Percentiles rank a stretch among this genome's conserved stretches.
Evolutionary conservation across 2,797 vertebrate genomes (phyloP).

Genomic region (Monodelphis domestica): DNA sequence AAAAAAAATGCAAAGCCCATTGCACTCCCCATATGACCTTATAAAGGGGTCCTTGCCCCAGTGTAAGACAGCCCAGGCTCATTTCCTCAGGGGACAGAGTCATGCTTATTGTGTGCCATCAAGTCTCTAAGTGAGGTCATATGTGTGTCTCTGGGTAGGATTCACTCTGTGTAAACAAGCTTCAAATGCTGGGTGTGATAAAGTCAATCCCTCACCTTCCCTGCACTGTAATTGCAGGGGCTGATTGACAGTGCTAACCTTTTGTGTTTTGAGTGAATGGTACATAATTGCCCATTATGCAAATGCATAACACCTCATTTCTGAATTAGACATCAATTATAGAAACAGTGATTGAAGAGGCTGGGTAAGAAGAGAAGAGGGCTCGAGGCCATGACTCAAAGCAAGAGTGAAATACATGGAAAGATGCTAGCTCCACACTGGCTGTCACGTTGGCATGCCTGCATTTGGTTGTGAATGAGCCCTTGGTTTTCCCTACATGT

Average conservation of each 20-base stretch:
- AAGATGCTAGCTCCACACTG: slow-evolving; percentile 50
- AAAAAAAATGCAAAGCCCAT: no score
- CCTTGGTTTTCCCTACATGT: slow-evolving; percentile 30
- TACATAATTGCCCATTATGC: slow-evolving; percentile 36
- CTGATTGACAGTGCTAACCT: slow-evolving; percentile 37
- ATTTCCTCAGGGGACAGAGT: not conserved
- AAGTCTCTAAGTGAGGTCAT: slow-evolving; percentile 27
- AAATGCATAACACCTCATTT: slow-evolving; percentile 56
- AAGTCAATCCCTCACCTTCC: not conserved
- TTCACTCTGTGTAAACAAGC: slow-evolving; percentile 29
- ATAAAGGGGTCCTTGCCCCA: not conserved
- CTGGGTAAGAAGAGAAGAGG: slow-evolving; percentile 13
- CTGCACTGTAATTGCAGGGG: not conserved
- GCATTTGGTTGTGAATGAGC: slow-evolving; percentile 53
- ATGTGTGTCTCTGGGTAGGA: not conserved
- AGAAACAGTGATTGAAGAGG: slow-evolving; percentile 44
- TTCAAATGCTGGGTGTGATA: not conserved
- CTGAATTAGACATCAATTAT: slow-evolving; percentile 55
- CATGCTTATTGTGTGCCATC: slow-evolving; percentile 34
- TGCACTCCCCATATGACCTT: not conserved
- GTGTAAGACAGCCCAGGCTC: slow-evolving; percentile 20
- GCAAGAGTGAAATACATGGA: slow-evolving; percentile 27
- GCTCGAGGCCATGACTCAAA: slow-evolving; percentile 43
- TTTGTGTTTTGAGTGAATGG: slow-evolving; percentile 35
- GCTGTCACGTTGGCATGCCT: slow-evolving; percentile 33